A percentile compares a stretch with the other conserved stretches of the same genome.
phyloP scores from a whole-genome alignment of 1,140 invertebrate genomes.

The Stegodyphus dumicola region DNA sequence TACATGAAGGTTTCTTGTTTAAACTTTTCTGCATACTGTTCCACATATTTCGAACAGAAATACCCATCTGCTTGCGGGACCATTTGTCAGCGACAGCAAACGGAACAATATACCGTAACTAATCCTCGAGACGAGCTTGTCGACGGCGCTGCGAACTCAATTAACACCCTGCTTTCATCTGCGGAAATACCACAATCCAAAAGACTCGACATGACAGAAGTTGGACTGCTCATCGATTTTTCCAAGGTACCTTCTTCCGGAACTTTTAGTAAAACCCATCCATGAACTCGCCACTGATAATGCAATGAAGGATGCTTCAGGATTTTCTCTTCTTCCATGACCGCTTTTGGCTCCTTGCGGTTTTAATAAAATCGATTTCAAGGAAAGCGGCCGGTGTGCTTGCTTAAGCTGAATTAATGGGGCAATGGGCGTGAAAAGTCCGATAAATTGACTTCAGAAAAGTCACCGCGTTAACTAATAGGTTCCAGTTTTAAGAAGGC shows the following conservation, averaged over 20 bases:
- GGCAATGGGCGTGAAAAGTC: constrained; percentile 35
- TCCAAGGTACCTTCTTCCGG: constrained; percentile 1
- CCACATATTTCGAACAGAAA: too few species aligned
- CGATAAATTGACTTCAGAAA: constrained; percentile 30
- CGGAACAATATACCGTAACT: neutral
- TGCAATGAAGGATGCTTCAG: constrained; percentile 17
- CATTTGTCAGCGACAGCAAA: neutral
- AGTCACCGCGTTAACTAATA: constrained; percentile 28
- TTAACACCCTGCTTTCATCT: constrained; percentile 13
- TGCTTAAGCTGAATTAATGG: constrained; percentile 46
- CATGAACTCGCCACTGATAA: constrained; percentile 23
- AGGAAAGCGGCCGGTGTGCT: constrained; percentile 2
- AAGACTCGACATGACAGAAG: constrained; percentile 15
- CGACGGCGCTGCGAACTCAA: neutral
- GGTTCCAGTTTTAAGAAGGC: constrained; percentile 4
- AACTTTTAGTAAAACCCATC: constrained; percentile 1
- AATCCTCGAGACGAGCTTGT: constrained; percentile 1
- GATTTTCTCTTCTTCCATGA: constrained; percentile 17
- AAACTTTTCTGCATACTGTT: too few species aligned
- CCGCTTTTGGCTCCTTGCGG: constrained; percentile 10
- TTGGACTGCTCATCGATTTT: constrained; percentile 30
- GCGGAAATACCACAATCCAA: neutral
- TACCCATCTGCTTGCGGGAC: too few species aligned
- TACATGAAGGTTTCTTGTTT: too few species aligned
- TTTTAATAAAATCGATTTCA: constrained; percentile 40